Percentiles rank a stretch among this genome's conserved stretches.
Conservation (phyloP, 2,113 vertebrate species). For the Cepphus grylle region DNA sequence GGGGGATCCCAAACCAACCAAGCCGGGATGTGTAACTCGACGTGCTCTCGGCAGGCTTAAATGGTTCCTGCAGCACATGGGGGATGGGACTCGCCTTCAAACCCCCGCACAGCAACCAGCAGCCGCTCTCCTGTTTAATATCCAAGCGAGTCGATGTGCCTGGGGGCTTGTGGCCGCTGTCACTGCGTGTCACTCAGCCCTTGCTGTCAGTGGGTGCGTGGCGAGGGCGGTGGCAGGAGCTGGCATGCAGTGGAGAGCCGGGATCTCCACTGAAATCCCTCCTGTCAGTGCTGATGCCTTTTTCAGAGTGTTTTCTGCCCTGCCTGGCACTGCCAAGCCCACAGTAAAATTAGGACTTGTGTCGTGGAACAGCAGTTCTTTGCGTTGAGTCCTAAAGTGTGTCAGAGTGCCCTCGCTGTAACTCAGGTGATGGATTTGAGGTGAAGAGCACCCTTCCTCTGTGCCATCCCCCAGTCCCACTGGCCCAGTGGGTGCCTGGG, state of each 20-base stretch:
- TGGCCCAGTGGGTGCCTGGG: background rate
- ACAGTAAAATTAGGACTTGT: background rate
- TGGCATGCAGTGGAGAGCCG: accelerated
- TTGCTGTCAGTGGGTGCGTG: background rate
- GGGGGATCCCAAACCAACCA: background rate
- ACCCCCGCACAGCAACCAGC: background rate
- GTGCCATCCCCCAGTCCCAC: accelerated
- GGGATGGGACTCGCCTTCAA: background rate
- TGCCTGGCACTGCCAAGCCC: background rate
- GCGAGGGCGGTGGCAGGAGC: background rate
- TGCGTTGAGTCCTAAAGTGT: background rate
- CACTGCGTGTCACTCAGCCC: background rate
- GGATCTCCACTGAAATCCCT: background rate
- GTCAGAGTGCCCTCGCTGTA: accelerated
- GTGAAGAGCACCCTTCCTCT: background rate
- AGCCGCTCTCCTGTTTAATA: background rate
- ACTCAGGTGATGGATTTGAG: background rate
- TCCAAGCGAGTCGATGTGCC: accelerated
- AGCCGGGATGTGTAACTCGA: background rate
- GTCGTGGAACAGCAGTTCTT: background rate
- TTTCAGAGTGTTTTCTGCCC: background rate
- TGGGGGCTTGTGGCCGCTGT: accelerated
- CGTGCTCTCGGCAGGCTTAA: background rate
- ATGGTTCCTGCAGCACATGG: background rate
- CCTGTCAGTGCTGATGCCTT: background rate